Evolutionary conservation across 1,140 invertebrate genomes (phyloP).

Genomic region (Diorhabda carinulata): DNA sequence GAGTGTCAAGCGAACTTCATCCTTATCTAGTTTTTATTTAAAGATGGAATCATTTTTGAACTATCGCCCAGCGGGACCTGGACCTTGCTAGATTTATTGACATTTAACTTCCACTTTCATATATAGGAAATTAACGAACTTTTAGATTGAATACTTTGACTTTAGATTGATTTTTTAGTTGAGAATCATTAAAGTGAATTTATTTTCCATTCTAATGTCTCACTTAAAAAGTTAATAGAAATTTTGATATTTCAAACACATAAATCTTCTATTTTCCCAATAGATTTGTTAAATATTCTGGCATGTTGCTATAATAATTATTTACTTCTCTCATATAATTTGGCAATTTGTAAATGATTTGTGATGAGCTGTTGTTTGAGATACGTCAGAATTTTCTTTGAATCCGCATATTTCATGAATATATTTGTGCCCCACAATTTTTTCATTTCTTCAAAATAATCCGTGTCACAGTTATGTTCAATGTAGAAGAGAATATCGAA

Average conservation of each 20-base stretch:
- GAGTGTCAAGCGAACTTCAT: neutral
- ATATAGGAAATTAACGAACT: conserved; percentile 1
- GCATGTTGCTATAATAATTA: no score
- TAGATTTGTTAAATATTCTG: no score
- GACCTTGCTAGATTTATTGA: conserved; percentile 6
- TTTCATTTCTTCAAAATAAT: no score
- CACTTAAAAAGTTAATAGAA: neutral
- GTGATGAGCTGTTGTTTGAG: no score
- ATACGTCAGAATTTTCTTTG: no score
- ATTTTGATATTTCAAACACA: neutral
- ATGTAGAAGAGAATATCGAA: no score
- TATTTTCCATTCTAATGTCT: conserved; percentile 2
- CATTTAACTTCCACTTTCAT: conserved; percentile 6
- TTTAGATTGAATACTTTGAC: conserved; percentile 8
- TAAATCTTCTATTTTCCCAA: neutral
- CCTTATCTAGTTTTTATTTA: neutral
- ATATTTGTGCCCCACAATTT: no score
- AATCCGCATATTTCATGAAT: no score
- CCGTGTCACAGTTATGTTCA: no score
- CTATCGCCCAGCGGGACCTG: neutral
- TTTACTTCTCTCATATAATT: no score
- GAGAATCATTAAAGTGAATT: neutral
- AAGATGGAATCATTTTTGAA: neutral
- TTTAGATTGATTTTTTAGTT: conserved; percentile 1
- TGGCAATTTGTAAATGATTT: no score